phyloP scores from a whole-genome alignment of 2,797 vertebrate genomes.

The Heterohyrax brucei region DNA sequence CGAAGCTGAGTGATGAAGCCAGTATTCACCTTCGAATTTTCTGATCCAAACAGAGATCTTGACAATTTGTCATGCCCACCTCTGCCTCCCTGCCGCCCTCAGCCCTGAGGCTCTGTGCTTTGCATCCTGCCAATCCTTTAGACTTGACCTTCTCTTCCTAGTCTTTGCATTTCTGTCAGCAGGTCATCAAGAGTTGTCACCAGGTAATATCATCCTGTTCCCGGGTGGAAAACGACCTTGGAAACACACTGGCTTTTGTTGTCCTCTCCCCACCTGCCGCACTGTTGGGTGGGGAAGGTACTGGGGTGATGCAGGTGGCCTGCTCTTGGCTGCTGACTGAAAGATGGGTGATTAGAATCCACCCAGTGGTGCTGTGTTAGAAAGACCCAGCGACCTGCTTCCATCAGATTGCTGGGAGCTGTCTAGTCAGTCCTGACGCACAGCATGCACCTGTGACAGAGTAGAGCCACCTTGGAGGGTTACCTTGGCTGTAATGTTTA shows the following conservation, averaged over 20 bases:
- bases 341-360: background rate
- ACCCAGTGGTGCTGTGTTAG: background rate
- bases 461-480: background rate
- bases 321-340: background rate
- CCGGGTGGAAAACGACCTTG: background rate
- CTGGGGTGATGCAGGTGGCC: background rate
- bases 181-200: background rate
- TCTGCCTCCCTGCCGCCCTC: background rate
- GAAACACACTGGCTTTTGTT: background rate
- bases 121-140: background rate
- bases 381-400: background rate
- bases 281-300: background rate
- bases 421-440: background rate
- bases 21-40: background rate
- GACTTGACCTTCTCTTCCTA: accelerated
- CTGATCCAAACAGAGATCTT: background rate
- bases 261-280: background rate
- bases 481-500: background rate
- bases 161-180: background rate
- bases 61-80: background rate
- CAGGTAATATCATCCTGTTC: background rate
- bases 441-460: background rate
- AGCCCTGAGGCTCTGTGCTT: background rate
- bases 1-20: background rate
- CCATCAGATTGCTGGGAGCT: background rate